Base-by-base conservation (phyloP, 2,113 vertebrate species). In the Tiliqua scincoides region DNA sequence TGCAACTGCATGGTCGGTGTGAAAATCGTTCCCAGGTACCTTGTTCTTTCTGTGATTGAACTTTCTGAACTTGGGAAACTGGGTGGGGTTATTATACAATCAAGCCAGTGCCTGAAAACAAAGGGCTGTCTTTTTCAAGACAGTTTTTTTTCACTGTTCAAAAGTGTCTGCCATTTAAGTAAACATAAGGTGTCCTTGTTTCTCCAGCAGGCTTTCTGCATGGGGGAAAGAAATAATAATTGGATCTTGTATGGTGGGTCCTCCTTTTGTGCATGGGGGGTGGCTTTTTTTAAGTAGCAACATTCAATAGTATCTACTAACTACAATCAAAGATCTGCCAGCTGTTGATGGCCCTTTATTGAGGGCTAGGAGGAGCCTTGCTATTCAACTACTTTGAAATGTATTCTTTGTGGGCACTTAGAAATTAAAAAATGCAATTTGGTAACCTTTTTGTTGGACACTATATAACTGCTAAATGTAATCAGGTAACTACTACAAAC, bases 261-360 rank as follows among this genome's bases (percentile, higher is more conserved):
- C 72, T 77, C 59, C 23, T 25, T 21, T n/a, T 85, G 79, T 89
- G 88, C n/a, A 84, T 88, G 73, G 63, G 57, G 87, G 86, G 73
- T 89, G 63, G 57, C 86, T 86, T 73, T 89, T n/a, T 92, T 89
- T 65, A 79, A 84, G 82, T 63, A 91, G 70, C 0, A 0, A 30
- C 84, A 57, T 65, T 88, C 85, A 89, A 83, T 90, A 89, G 87
- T 70, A 83, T 78, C 71, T 75, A 70, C 80, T 89, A 40, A 70
- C 80, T 89, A 40, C 90, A 91, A 61, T 93, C 92, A 91, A 91
- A 91, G 71, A 37, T 85, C 90, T 93, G 80, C 88, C 80, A 92
- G 83, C 68, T 68, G 92, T 89, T 91, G 92, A 91, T 88, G 88
- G 52, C 37, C 72, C 63, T 82, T 68, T 84, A 76, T 91, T 87